Conservation (phyloP, 2,888 invertebrate species). For the Pollenia amentaria region DNA sequence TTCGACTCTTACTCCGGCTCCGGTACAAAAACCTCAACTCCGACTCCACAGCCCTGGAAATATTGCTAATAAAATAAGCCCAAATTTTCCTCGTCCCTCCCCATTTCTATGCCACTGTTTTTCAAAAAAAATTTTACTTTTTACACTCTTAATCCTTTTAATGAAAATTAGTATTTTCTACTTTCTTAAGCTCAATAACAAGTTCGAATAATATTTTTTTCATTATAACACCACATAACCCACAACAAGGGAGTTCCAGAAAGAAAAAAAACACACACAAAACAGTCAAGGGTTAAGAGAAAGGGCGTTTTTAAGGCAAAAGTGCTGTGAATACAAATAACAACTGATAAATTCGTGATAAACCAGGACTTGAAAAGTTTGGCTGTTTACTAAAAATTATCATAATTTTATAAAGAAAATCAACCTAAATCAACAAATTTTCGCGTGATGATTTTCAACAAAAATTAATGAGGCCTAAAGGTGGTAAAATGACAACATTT, state of each 20-base stretch:
- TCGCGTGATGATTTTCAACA: slow-evolving; percentile 73
- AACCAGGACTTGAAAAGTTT: slow-evolving; percentile 60
- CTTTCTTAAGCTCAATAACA: slow-evolving; percentile 81
- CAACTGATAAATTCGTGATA: slow-evolving; percentile 72
- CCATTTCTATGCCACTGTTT: neutral
- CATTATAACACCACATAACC: neutral
- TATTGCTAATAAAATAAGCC: no score
- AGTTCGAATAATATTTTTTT: slow-evolving; percentile 78
- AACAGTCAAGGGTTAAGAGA: neutral
- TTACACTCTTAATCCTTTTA: slow-evolving; percentile 82
- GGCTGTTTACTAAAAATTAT: slow-evolving; percentile 81
- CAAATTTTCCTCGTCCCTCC: neutral
- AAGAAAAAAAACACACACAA: neutral
- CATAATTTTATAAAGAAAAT: slow-evolving; percentile 83
- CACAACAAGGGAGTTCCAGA: neutral
- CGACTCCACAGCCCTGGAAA: no score
- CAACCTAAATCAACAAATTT: slow-evolving; percentile 83
- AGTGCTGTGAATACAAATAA: slow-evolving; percentile 55
- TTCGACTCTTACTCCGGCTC: no score
- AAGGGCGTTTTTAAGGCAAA: neutral
- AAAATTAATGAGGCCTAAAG: slow-evolving; percentile 73
- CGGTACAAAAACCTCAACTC: no score
- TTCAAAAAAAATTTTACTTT: slow-evolving; percentile 2
- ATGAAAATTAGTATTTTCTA: slow-evolving; percentile 82
- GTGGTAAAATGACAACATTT: slow-evolving; percentile 72